A percentile compares a stretch with the other conserved stretches of the same genome.
Evolutionary conservation across 1,140 invertebrate species (phyloP).

Genomic region (Macrocentrus cingulum): DNA sequence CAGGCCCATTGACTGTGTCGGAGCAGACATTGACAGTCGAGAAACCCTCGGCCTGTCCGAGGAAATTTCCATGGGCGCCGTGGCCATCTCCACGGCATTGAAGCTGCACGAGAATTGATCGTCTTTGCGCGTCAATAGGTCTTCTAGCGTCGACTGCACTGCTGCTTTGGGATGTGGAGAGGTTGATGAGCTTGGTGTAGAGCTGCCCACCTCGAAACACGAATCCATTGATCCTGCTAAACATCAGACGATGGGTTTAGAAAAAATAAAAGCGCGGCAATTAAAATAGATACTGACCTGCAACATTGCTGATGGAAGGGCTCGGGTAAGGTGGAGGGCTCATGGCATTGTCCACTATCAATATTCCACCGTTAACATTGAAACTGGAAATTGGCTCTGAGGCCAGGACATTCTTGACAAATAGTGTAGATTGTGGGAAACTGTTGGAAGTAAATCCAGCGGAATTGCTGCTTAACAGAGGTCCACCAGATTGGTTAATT

Average conservation of each 20-base stretch:
- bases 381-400: slow-evolving; percentile 39
- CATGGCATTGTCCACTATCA: slow-evolving; percentile 44
- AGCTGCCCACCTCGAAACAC: slow-evolving; percentile 45
- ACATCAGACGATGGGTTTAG: not conserved
- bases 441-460: slow-evolving; percentile 47
- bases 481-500: slow-evolving; percentile 32
- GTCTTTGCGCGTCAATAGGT: slow-evolving; percentile 66
- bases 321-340: slow-evolving; percentile 49
- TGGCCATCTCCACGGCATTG: slow-evolving; percentile 44
- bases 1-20: slow-evolving; percentile 73
- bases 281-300: slow-evolving; percentile 39
- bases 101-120: slow-evolving; percentile 54
- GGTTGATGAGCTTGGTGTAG: slow-evolving; percentile 54
- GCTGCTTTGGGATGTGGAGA: slow-evolving; percentile 45
- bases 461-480: slow-evolving; percentile 36
- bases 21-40: slow-evolving; percentile 78
- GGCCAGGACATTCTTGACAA: slow-evolving; percentile 40
- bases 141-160: slow-evolving; percentile 63
- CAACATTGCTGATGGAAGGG: slow-evolving; percentile 50
- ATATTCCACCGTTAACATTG: slow-evolving; percentile 42
- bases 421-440: slow-evolving; percentile 48
- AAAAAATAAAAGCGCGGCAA: slow-evolving; percentile 2
- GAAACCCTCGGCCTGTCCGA: slow-evolving; percentile 61
- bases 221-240: slow-evolving; percentile 23
- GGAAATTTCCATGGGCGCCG: slow-evolving; percentile 41